phyloP scores from a whole-genome alignment of 2,888 invertebrate species.

The Cataglyphis rosenhaueri region DNA sequence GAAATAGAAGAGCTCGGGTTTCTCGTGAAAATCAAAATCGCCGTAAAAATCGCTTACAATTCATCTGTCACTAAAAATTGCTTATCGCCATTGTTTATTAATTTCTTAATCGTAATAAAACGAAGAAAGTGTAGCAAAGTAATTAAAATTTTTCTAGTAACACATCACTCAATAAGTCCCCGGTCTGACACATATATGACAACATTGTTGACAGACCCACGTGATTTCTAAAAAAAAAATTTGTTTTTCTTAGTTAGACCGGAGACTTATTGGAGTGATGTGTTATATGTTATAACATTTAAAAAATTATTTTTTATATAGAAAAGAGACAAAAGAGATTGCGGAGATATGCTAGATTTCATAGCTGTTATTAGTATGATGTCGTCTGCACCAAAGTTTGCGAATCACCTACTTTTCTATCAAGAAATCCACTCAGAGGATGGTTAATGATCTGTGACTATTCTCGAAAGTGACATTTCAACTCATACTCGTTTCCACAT shows the following conservation, averaged over 20 bases:
- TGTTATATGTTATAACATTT: not conserved
- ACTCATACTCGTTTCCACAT: constrained; percentile 46
- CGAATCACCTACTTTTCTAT: constrained; percentile 22
- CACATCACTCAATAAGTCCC: no score
- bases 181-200: no score
- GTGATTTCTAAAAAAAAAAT: no score
- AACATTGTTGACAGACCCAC: no score
- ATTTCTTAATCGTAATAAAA: not conserved
- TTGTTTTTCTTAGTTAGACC: no score
- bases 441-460: constrained; percentile 74
- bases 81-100: not conserved
- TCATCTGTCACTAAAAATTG: not conserved
- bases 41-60: not conserved
- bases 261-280: no score
- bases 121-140: not conserved
- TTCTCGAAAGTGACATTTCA: constrained; percentile 57
- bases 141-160: not conserved
- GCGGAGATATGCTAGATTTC: not conserved
- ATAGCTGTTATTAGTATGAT: constrained; percentile 8
- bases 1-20: constrained; percentile 43
- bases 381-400: not conserved
- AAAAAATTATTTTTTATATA: not conserved
- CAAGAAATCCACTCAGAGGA: constrained; percentile 62
- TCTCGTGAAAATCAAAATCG: constrained; percentile 21
- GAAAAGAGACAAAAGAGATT: not conserved